These are phyloP conservation scores for Labia minor DNA, from an alignment of 2,888 invertebrate species.

Conservation along the genomic window DNA sequence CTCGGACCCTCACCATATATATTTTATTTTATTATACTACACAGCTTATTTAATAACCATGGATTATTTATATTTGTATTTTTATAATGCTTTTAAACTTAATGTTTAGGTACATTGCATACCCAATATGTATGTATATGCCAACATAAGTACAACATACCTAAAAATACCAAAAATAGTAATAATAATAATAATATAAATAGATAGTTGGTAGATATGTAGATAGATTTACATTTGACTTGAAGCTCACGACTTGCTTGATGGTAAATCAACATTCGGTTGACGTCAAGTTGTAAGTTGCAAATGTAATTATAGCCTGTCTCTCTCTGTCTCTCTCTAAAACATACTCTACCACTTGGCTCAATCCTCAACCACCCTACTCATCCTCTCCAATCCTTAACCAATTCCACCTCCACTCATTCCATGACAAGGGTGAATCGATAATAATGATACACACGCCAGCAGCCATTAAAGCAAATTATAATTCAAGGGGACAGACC, in stretches of 20 bases:
- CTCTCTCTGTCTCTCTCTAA: background rate
- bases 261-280: slow-evolving; percentile 13
- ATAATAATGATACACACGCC: slow-evolving; percentile 13
- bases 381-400: background rate
- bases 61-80: too few species aligned
- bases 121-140: too few species aligned
- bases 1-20: too few species aligned
- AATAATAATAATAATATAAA: too few species aligned
- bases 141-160: too few species aligned
- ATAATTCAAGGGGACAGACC: slow-evolving; percentile 13
- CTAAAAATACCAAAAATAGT: too few species aligned
- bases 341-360: background rate
- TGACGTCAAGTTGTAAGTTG: slow-evolving; percentile 7
- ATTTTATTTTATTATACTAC: too few species aligned
- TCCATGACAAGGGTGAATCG: background rate
- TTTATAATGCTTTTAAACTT: too few species aligned
- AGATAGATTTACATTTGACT: background rate
- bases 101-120: too few species aligned
- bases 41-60: too few species aligned
- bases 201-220: too few species aligned
- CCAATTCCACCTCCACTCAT: background rate
- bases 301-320: slow-evolving; percentile 7
- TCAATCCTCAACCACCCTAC: background rate
- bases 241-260: background rate
- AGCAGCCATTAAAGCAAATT: slow-evolving; percentile 13